These are phyloP conservation scores for Cotesia vestalis DNA, from an alignment of 1,140 invertebrate genomes.

Conservation along the genomic window DNA sequence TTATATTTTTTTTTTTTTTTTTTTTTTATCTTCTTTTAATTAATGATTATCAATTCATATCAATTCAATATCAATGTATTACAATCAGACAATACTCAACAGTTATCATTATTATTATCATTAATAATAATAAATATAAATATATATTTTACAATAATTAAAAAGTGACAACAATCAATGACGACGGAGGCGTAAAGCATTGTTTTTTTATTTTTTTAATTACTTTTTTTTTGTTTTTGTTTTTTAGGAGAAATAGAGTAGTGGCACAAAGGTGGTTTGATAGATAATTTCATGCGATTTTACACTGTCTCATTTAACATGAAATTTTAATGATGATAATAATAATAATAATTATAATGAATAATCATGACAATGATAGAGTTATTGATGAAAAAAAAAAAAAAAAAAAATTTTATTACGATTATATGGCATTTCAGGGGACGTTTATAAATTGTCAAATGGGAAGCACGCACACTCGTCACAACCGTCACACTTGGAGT, in stretches of 20 bases:
- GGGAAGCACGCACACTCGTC: constrained; percentile 65
- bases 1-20: constrained; percentile 43
- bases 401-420: background rate
- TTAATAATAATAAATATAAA: too few relatives aligned
- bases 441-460: constrained; percentile 44
- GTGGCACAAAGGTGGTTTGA: too few relatives aligned
- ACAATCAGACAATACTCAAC: constrained; percentile 69
- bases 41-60: constrained; percentile 68
- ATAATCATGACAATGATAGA: background rate
- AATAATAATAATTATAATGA: background rate
- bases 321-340: background rate
- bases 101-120: constrained; percentile 62
- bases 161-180: constrained; percentile 66
- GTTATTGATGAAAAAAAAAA: constrained; percentile 11
- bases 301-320: constrained; percentile 22
- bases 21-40: constrained; percentile 53
- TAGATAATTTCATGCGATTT: constrained; percentile 32
- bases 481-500: constrained; percentile 64
- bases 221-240: too few relatives aligned
- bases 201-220: constrained; percentile 26
- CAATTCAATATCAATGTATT: constrained; percentile 67
- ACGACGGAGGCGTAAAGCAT: constrained; percentile 67
- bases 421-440: constrained; percentile 36
- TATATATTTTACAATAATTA: constrained; percentile 68
- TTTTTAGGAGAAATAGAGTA: background rate